phyloP scores from a whole-genome alignment of 2,797 vertebrate species.

The Sebastes iracundus region DNA sequence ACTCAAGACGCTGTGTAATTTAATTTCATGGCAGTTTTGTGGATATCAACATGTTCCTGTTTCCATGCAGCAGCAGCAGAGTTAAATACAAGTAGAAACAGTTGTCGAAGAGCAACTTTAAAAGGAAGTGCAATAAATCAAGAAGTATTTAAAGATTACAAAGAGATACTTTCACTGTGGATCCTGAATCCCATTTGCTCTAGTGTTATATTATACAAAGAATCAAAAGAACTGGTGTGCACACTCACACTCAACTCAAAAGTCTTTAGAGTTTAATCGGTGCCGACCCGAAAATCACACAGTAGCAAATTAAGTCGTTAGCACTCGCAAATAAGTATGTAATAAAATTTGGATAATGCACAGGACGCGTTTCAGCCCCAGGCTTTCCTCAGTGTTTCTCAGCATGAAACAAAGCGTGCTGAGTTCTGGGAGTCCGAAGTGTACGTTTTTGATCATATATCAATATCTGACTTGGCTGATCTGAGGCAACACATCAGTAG shows the following conservation, averaged over 20 bases:
- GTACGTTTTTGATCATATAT: background rate
- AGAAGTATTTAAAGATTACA: background rate
- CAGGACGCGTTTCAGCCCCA: background rate
- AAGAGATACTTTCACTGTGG: background rate
- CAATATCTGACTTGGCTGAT: background rate
- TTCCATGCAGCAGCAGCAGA: background rate
- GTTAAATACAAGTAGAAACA: background rate
- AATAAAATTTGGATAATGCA: background rate
- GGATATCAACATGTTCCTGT: background rate
- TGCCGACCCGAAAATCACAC: background rate
- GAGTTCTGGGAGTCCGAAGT: background rate
- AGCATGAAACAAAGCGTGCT: background rate
- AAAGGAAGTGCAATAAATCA: background rate
- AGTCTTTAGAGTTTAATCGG: background rate
- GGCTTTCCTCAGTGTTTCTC: background rate
- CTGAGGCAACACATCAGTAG: background rate
- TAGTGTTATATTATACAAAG: background rate
- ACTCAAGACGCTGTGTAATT: background rate
- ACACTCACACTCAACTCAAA: background rate
- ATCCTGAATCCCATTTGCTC: background rate
- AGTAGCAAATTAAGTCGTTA: background rate
- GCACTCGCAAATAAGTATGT: background rate
- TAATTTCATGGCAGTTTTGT: slow-evolving; percentile 18
- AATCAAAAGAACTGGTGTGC: background rate
- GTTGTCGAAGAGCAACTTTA: background rate